Percentiles rank a stretch among this genome's conserved stretches.
Evolutionary conservation across 1,140 invertebrate genomes (phyloP).

Genomic region (Drosophila funebris): DNA sequence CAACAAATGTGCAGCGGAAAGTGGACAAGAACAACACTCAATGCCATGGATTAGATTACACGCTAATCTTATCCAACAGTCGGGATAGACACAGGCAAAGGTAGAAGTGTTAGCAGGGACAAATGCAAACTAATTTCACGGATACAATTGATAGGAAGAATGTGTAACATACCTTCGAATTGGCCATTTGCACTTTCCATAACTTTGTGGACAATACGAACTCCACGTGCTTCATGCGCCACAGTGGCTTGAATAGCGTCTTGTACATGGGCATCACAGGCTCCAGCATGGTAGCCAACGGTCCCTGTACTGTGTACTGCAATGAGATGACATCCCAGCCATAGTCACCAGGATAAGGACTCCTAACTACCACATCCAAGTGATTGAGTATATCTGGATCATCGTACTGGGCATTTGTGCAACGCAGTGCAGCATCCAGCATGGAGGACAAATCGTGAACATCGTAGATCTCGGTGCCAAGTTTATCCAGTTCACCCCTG

Average conservation of each 20-base stretch:
- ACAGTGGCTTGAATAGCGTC: not conserved
- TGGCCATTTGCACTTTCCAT: not conserved
- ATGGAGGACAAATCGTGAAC: not conserved
- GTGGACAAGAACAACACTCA: not conserved
- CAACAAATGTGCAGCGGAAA: conserved; percentile 23
- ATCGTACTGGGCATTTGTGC: not conserved
- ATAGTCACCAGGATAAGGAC: not conserved
- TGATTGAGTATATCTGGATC: not conserved
- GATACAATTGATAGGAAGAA: too few relatives aligned
- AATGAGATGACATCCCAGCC: conserved; percentile 7
- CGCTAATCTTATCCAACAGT: conserved; percentile 37
- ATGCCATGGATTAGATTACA: conserved; percentile 35
- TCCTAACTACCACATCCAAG: not conserved
- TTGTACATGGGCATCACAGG: not conserved
- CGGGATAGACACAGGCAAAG: not conserved
- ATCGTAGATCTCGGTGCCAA: not conserved
- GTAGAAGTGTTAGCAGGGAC: not conserved
- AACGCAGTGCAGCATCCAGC: not conserved
- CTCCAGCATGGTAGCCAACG: not conserved
- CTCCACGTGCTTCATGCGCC: conserved; percentile 12
- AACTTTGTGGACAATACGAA: not conserved
- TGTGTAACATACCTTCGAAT: not conserved
- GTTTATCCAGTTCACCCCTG: not conserved
- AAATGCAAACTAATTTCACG: not conserved
- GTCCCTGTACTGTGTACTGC: not conserved